phyloP scores from a whole-genome alignment of 2,797 vertebrate genomes.

The Leuciscus waleckii region DNA sequence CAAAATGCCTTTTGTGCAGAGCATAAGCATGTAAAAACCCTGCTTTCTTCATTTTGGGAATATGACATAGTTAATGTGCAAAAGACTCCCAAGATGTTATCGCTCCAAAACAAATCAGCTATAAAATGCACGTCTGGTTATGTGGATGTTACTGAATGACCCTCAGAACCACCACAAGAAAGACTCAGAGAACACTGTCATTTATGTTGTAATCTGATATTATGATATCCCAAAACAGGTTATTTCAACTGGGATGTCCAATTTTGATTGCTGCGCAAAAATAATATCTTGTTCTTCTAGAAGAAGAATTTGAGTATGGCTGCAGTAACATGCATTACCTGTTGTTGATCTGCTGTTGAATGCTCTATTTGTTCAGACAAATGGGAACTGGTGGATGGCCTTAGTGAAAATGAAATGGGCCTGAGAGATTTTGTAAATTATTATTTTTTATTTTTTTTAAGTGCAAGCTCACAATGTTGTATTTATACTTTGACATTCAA shows the following conservation, averaged over 20 bases:
- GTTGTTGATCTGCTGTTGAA: conserved; percentile 47
- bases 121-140: conserved; percentile 11
- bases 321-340: conserved; percentile 34
- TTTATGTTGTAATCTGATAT: conserved; percentile 51
- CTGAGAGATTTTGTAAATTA: conserved; percentile 7
- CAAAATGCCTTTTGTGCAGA: conserved; percentile 48
- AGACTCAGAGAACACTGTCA: conserved; percentile 19
- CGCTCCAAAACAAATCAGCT: conserved; percentile 1
- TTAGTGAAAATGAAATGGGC: conserved; percentile 5
- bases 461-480: background rate
- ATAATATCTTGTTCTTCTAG: conserved; percentile 62
- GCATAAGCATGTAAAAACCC: background rate
- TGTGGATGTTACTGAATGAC: conserved; percentile 18
- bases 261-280: conserved; percentile 67
- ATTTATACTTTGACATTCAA: background rate
- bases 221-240: conserved; percentile 51
- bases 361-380: conserved; percentile 45
- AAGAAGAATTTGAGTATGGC: conserved; percentile 57
- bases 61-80: conserved; percentile 13
- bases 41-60: background rate
- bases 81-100: background rate
- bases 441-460: conserved; percentile 6
- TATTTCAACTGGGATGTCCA: conserved; percentile 56
- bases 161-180: background rate
- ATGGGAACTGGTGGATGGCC: conserved; percentile 18